Percentiles rank a stretch among this genome's conserved stretches.
Conservation (phyloP, 2,113 vertebrate genomes). For the Apus apus region DNA sequence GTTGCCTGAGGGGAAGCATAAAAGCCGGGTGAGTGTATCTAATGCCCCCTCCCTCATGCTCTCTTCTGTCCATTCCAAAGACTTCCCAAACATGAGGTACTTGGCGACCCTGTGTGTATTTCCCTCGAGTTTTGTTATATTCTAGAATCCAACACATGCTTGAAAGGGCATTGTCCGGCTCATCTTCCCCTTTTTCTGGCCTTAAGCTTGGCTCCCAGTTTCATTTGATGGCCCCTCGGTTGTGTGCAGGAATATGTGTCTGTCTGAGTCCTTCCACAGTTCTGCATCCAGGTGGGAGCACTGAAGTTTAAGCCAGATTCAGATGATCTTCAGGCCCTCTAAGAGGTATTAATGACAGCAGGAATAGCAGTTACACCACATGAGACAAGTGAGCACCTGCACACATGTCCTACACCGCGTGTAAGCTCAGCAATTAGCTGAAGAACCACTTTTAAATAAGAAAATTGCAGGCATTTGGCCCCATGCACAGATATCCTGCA, state of each 20-base stretch:
- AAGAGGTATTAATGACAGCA: background rate
- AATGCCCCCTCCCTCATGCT: background rate
- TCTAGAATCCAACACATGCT: background rate
- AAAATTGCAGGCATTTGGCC: background rate
- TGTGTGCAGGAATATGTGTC: background rate
- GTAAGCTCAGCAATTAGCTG: background rate
- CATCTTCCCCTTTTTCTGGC: background rate
- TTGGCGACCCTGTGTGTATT: background rate
- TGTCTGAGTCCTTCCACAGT: background rate
- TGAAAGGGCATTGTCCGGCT: background rate
- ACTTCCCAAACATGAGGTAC: fast-evolving
- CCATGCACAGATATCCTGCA: background rate
- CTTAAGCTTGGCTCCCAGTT: background rate
- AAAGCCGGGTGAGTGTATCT: background rate
- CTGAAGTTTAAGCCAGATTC: background rate
- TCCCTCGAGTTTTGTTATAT: background rate
- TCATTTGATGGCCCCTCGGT: background rate
- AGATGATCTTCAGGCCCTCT: background rate
- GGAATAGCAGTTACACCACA: background rate
- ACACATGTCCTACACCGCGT: no score
- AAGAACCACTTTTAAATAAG: background rate
- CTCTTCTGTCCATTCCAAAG: background rate
- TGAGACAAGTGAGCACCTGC: background rate
- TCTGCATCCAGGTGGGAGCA: background rate
- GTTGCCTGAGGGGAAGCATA: fast-evolving